Conservation (phyloP, 2,113 vertebrate genomes). For the Plecotus auritus region DNA sequence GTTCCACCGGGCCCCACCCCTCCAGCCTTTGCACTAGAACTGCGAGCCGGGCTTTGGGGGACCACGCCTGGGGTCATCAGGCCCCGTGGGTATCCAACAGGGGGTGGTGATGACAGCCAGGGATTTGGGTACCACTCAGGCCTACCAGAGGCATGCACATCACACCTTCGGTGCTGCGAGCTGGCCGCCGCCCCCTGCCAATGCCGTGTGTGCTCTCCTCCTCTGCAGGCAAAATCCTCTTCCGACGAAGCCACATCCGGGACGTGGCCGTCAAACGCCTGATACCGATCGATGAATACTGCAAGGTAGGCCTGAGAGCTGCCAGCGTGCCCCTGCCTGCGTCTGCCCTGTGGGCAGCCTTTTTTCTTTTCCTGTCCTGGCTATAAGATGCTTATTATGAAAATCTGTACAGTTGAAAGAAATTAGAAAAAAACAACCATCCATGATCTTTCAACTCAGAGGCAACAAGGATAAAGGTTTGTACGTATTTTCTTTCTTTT, state of each 20-base stretch:
- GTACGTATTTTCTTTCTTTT: not conserved
- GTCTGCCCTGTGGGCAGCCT: not conserved
- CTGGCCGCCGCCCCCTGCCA: not conserved
- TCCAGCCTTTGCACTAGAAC: not conserved
- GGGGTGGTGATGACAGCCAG: not conserved
- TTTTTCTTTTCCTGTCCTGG: not conserved
- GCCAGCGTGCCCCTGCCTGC: fast-evolving
- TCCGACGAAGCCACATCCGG: conserved; percentile 95
- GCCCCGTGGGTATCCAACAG: not conserved
- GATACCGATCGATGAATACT: conserved; percentile 97
- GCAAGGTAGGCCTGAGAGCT: conserved; percentile 86
- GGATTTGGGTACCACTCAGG: not conserved
- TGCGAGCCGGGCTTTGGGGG: not conserved
- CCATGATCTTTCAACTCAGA: not conserved
- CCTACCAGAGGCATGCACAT: not conserved
- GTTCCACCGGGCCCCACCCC: not conserved
- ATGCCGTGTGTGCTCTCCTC: not conserved
- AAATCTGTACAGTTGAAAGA: not conserved
- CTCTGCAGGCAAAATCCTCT: conserved; percentile 96
- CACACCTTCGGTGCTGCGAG: not conserved
- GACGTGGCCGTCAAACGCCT: conserved; percentile 97
- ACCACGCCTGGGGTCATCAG: no score
- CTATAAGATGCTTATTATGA: not conserved
- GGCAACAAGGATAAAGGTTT: not conserved
- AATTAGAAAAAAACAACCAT: not conserved